Percentiles rank a stretch among this genome's conserved stretches.
phyloP scores from a whole-genome alignment of 2,888 invertebrate species.

The Drosophila paramelanica region DNA sequence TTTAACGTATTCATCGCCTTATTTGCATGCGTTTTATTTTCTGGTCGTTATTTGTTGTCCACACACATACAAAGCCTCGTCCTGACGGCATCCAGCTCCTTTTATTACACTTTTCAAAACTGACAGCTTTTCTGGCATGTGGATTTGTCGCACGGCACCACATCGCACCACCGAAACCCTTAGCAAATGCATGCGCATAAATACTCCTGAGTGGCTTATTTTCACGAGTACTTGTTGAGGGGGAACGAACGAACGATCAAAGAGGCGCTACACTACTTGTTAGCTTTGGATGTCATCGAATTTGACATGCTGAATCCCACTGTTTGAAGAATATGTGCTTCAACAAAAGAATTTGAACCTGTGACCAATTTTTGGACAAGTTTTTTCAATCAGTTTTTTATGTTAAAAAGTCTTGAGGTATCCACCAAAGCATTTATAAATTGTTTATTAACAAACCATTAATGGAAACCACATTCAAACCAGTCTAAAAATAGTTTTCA shows the following conservation, averaged over 20 bases:
- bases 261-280: constrained; percentile 9
- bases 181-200: constrained; percentile 18
- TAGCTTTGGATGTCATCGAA: constrained; percentile 33
- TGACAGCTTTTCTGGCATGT: constrained; percentile 36
- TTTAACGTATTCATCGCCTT: constrained; percentile 71
- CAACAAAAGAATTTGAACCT: neutral
- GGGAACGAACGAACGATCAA: constrained; percentile 16
- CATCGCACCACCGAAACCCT: neutral
- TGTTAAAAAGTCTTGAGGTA: too few relatives aligned
- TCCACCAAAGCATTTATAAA: too few relatives aligned
- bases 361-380: neutral
- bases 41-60: constrained; percentile 49
- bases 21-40: constrained; percentile 74
- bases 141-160: constrained; percentile 36
- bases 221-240: constrained; percentile 27
- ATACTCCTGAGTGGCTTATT: constrained; percentile 34
- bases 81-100: constrained; percentile 20
- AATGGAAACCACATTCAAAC: too few relatives aligned
- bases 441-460: too few relatives aligned
- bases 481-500: too few relatives aligned
- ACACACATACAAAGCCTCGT: constrained; percentile 13
- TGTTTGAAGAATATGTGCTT: neutral
- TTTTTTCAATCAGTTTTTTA: too few relatives aligned
- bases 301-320: constrained; percentile 16
- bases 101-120: constrained; percentile 55